phyloP scores from a whole-genome alignment of 2,797 vertebrate species.

The Ibycter americanus region DNA sequence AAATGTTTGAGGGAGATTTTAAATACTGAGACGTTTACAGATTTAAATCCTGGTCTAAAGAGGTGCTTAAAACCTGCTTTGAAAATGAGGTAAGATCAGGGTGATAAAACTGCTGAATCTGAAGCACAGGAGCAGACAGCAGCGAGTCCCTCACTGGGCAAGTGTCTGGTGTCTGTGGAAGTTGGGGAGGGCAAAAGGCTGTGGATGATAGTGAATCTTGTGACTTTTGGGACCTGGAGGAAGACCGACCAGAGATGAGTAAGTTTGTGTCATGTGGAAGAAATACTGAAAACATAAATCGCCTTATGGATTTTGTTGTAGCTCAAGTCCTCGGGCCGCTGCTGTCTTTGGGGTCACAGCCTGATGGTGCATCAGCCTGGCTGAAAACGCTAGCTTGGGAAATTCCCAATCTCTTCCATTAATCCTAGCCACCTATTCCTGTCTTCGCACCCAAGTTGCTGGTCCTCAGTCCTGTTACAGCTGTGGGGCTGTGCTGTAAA shows the following conservation, averaged over 20 bases:
- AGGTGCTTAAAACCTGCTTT: neutral
- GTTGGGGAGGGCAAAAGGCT: neutral
- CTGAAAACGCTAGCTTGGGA: neutral
- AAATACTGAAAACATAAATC: neutral
- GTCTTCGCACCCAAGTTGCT: neutral
- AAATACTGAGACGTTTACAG: neutral
- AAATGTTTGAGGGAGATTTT: neutral
- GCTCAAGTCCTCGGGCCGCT: neutral
- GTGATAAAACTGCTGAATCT: neutral
- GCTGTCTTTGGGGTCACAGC: accelerated
- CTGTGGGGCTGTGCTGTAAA: conserved; percentile 55
- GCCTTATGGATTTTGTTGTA: neutral
- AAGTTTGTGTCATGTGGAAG: conserved; percentile 37
- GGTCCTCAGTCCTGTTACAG: neutral
- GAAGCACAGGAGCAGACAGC: neutral
- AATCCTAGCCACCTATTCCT: neutral
- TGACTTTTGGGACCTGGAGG: conserved; percentile 41
- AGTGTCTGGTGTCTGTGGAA: neutral
- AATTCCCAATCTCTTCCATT: neutral
- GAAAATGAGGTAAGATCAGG: neutral
- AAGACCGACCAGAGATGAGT: conserved; percentile 10
- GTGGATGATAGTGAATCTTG: conserved; percentile 42
- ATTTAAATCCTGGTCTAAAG: neutral
- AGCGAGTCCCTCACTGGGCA: neutral
- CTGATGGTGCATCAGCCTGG: neutral